These are phyloP conservation scores for Netelia virgata DNA, from an alignment of 2,888 invertebrate genomes.

Conservation along the genomic window DNA sequence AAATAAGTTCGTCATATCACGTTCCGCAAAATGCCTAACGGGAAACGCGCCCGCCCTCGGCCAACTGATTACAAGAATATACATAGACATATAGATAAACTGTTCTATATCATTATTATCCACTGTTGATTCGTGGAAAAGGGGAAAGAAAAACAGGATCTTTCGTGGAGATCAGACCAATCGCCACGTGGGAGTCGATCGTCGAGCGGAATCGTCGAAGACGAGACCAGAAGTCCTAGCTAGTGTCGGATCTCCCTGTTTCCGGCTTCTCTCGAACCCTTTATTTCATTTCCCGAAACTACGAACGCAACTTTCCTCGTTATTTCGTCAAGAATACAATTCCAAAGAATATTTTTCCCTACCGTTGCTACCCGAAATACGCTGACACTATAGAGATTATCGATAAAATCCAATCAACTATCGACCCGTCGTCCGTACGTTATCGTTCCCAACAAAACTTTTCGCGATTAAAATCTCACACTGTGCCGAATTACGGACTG, in stretches of 20 bases:
- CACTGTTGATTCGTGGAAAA: conserved; percentile 13
- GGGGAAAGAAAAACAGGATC: background rate
- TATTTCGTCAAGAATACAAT: background rate
- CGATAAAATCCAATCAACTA: conserved; percentile 25
- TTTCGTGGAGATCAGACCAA: conserved; percentile 26
- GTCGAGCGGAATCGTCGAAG: background rate
- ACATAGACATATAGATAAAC: background rate
- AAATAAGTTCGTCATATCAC: conserved; percentile 11
- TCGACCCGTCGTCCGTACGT: background rate
- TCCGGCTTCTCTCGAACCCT: conserved; percentile 40
- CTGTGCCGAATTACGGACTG: background rate
- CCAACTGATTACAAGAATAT: background rate
- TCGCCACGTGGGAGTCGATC: conserved; percentile 18
- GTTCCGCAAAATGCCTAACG: conserved; percentile 1
- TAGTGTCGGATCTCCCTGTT: conserved; percentile 1
- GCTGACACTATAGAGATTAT: background rate
- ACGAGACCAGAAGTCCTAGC: background rate
- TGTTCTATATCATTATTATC: conserved; percentile 26
- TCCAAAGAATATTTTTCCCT: background rate
- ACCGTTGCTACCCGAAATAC: background rate
- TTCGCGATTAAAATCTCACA: conserved; percentile 11
- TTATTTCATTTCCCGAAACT: background rate
- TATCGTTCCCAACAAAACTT: conserved; percentile 7
- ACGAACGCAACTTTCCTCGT: conserved; percentile 10
- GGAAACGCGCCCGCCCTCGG: conserved; percentile 9